Conservation (phyloP, 2,797 vertebrate genomes). For the Myripristis jacobus region DNA sequence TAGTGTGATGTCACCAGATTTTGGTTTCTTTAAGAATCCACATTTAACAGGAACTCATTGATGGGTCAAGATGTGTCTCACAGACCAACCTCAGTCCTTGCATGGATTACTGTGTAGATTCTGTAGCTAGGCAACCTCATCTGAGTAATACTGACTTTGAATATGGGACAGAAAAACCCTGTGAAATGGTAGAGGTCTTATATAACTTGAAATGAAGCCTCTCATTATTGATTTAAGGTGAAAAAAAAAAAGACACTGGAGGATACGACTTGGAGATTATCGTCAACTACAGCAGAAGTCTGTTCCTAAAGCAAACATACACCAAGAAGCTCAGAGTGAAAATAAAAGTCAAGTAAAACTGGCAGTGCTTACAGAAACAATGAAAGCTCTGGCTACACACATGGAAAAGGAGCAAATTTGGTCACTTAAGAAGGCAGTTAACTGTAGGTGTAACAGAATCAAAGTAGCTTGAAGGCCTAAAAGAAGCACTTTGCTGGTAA, state of each 20-base stretch:
- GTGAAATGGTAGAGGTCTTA: conserved; percentile 26
- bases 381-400: conserved; percentile 48
- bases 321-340: conserved; percentile 42
- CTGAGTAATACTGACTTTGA: conserved; percentile 52
- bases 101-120: conserved; percentile 39
- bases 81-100: conserved; percentile 31
- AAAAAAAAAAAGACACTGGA: not conserved
- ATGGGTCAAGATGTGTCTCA: too few relatives aligned
- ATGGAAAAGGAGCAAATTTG: conserved; percentile 52
- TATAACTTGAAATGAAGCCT: conserved; percentile 27
- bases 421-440: conserved; percentile 75
- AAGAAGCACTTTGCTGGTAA: conserved; percentile 76
- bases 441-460: conserved; percentile 73
- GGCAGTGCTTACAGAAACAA: conserved; percentile 57
- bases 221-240: conserved; percentile 2
- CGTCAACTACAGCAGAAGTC: conserved; percentile 37
- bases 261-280: conserved; percentile 38
- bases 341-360: conserved; percentile 61
- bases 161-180: conserved; percentile 40
- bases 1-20: conserved; percentile 22
- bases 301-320: conserved; percentile 41
- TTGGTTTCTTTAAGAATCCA: conserved; percentile 30
- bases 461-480: conserved; percentile 68
- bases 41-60: not conserved
- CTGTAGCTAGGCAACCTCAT: conserved; percentile 58